Evolutionary conservation across 2,888 invertebrate genomes (phyloP), one percentile per base, ranked within the genome.

Genomic region (Hipparchia semele): DNA sequence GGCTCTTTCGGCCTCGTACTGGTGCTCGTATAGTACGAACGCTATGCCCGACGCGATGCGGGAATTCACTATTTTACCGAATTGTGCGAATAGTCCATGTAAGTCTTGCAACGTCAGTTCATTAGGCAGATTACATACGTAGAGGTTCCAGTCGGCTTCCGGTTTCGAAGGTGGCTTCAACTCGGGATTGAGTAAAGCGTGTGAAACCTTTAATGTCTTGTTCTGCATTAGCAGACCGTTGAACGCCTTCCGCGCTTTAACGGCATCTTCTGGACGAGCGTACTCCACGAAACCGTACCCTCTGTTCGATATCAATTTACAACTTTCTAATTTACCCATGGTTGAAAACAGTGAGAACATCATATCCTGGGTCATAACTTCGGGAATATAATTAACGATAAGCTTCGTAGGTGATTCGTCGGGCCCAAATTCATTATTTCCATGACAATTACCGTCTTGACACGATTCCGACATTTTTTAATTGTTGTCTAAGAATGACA

Each of bases 381-480:
- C 94, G 84, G 94, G 94, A 90, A 94, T 94, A 89, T 94, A 94
- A 90, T 94, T 94, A 88, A 94, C 92, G 86, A 94, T 94, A 89
- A 94, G 94, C 89, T 94, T 94, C 80, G 94, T 94, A 82, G 94
- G 94, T 87, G 94, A 94, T 91, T 94, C 94, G 82, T 94, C 94
- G 80, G 94, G 89, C 85, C 94, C 81, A 92, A 86, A 92, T 90
- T 94, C 94, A 87, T 88, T 92, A 92, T 85, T 92, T 92, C 92
- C 94, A 88, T 94, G 94, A 94, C 94, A 94, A 93, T 92, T 94
- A 93, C 90, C 93, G 92, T 94, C 94, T 91, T 94, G 94, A 94
- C 94, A 94, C 94, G 94, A 94, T 91, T 94, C 94, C 94, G 94
- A 94, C 94, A 94, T 94, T 94, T 94, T 94, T 94, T 94, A 94